phyloP scores from a whole-genome alignment of 2,888 invertebrate species.

The Drosophila anomelani region DNA sequence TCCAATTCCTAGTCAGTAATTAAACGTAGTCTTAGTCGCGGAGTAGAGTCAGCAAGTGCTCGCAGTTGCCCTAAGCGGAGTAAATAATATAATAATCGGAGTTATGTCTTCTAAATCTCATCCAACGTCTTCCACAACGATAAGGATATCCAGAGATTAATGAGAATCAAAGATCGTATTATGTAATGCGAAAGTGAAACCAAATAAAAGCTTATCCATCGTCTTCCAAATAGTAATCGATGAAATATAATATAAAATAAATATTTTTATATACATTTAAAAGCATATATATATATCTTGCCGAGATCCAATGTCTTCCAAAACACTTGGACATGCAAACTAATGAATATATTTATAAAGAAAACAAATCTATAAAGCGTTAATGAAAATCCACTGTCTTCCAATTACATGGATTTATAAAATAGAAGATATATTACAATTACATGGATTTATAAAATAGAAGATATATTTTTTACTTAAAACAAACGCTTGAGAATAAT shows the following conservation, averaged over 20 bases:
- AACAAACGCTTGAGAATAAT: background rate
- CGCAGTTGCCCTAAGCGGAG: constrained; percentile 52
- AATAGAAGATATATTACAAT: too few species aligned
- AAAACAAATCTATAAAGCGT: background rate
- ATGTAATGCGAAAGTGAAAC: constrained; percentile 42
- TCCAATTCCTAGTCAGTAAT: constrained; percentile 82
- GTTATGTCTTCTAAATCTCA: constrained; percentile 14
- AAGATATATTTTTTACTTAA: constrained; percentile 2
- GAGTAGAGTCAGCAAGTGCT: constrained; percentile 42
- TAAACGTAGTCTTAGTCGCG: constrained; percentile 57
- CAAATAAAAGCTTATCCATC: constrained; percentile 53
- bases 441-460: constrained; percentile 7
- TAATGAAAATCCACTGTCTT: too few species aligned
- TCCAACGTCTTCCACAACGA: constrained; percentile 50
- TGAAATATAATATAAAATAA: constrained; percentile 17
- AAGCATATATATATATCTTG: constrained; percentile 3
- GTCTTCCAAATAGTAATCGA: constrained; percentile 68
- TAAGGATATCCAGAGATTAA: constrained; percentile 8
- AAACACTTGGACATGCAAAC: background rate
- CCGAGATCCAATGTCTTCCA: constrained; percentile 7
- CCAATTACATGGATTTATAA: too few species aligned
- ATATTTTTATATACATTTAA: constrained; percentile 31
- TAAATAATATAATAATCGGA: constrained; percentile 10
- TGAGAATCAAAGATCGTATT: constrained; percentile 1
- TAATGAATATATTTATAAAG: constrained; percentile 1